phyloP scores from a whole-genome alignment of 2,113 vertebrate species.

The Rattus rattus region DNA sequence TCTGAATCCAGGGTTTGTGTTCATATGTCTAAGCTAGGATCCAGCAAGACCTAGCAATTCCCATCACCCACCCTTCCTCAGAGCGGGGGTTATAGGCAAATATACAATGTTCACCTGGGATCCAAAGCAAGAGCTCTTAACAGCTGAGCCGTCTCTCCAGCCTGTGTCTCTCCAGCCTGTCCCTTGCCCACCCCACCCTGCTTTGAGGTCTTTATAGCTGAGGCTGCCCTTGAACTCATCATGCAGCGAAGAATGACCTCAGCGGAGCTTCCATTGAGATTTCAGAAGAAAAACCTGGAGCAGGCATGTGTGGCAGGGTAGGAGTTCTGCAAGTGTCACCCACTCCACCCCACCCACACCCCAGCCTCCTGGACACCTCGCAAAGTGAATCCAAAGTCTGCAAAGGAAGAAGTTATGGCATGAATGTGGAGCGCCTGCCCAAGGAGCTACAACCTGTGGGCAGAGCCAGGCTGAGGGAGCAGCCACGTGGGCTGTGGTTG shows the following conservation, averaged over 20 bases:
- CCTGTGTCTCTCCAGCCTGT: too few relatives aligned
- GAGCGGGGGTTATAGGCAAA: not conserved
- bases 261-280: not conserved
- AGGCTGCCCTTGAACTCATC: not conserved
- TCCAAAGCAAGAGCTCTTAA: not conserved
- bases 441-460: not conserved
- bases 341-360: not conserved
- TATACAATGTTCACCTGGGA: not conserved
- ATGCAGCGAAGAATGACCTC: not conserved
- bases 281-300: not conserved
- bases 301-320: not conserved
- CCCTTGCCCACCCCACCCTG: not conserved
- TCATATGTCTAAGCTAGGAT: not conserved
- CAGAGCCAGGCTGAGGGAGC: not conserved
- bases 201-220: not conserved
- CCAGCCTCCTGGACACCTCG: not conserved
- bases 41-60: not conserved
- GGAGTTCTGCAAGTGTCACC: not conserved
- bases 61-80: not conserved
- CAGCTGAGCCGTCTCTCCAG: not conserved
- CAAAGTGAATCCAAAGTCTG: not conserved
- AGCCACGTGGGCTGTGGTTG: not conserved
- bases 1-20: not conserved
- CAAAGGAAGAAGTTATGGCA: not conserved
- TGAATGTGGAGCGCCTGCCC: not conserved